phyloP scores from a whole-genome alignment of 2,113 vertebrate species.

The Garra rufa region DNA sequence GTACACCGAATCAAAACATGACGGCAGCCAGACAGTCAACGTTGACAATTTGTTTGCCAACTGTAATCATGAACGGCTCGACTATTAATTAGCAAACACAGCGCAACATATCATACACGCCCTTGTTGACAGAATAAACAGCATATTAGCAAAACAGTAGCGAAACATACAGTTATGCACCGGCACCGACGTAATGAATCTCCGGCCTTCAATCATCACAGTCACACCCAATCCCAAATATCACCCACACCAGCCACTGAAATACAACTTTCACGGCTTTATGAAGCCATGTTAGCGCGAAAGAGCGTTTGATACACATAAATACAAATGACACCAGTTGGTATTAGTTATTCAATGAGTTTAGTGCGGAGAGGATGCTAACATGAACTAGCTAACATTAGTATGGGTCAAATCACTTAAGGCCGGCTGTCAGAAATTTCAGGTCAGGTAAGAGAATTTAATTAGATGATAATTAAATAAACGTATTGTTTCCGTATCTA shows the following conservation, averaged over 20 bases:
- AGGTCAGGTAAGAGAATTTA: not conserved
- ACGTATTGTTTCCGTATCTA: not conserved
- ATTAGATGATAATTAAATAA: not conserved
- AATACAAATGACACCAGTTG: conserved; percentile 1
- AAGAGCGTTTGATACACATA: not conserved
- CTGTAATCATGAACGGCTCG: not conserved
- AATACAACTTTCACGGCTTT: not conserved
- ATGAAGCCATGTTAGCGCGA: not conserved
- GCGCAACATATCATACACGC: not conserved
- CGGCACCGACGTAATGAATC: conserved; percentile 27
- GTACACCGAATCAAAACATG: conserved; percentile 16
- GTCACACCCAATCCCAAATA: conserved; percentile 35
- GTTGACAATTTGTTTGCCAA: conserved; percentile 2
- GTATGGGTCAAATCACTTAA: conserved; percentile 18
- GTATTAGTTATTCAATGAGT: not conserved
- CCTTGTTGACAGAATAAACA: not conserved
- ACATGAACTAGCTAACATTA: conserved; percentile 19
- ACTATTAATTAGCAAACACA: not conserved
- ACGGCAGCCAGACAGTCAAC: not conserved
- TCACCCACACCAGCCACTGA: not conserved
- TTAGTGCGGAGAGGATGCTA: not conserved
- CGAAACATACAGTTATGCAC: not conserved
- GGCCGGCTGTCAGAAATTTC: conserved; percentile 13
- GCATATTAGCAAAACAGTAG: not conserved
- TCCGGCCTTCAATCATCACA: conserved; percentile 32